Base-by-base conservation (phyloP, 2,888 invertebrate genomes). In the Carcina quercana region DNA sequence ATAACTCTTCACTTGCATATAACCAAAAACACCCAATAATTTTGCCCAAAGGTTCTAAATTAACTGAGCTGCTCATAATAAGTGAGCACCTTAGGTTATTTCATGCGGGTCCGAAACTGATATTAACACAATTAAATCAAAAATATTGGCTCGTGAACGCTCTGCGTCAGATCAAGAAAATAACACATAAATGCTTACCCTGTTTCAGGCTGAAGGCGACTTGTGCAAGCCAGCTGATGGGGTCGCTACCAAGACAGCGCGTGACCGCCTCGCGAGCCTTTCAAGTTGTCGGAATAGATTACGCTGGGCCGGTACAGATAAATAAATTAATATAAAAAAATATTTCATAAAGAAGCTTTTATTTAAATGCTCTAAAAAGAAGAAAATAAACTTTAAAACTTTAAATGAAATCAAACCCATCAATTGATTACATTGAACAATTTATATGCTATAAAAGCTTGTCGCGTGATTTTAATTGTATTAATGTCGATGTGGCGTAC, bases 21-120 rank as follows among this genome's bases (percentile, higher is more conserved):
- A 8, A 30, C 5, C 35, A 41, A 10, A 42, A 37, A 19, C 40
- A 42, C 22, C 45, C 37, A 10, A 28, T 41, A 2, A 37, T 48
- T 13, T 29, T 45, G 10, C 36, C 45, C 2, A 42, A 35, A 20
- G 11, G 17, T 0, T 40, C 38, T 29, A 8, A 3, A 1, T 31
- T 45, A 5, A 42, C 39, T 3, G 13, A 34, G 3, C 15, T 45
- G 2, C 35, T 50, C 28, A 42, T 50, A 10, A 2, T 12, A 6
- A 13, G 30, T 28, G 37, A 42, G 10, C 46, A 43, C 25, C 5
- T 39, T 8, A 35, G 15, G 10, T 24, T 38, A 4, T 24, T 40
- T 10, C 46, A 43, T 40, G 40, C 38, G 3, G 34, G 34, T 2
- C 35, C 25, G 5, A 40, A 29, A 17, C 26, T 31, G 8, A 5